Base-by-base conservation (phyloP, 2,888 invertebrate genomes). In the Ophion slaviceki region DNA sequence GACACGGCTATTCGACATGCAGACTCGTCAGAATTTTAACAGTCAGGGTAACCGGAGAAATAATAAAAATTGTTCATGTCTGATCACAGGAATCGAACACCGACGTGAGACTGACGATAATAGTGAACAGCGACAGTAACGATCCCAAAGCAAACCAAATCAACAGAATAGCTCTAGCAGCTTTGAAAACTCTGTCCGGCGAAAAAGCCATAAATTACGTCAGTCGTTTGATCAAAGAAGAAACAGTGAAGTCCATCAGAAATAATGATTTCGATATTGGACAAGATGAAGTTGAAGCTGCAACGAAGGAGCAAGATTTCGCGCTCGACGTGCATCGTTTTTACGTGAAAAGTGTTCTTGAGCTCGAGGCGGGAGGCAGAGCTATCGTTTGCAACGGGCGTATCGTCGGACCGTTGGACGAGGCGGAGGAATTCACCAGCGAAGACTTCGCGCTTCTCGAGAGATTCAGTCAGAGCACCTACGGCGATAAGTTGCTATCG, bases 381-480 rank as follows among this genome's bases (percentile, higher is more conserved):
- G 97, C 97, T 0, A 94, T 99, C 4, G 95, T 99, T 20, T 96
- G 97, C 82, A 99, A 99, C 95, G 98, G 99, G 14, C 96, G 98
- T 86, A 95, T 99, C 53, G 95, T 98, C 82, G 99, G 99, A 0
- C 98, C 99, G 0, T 94, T 99, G 8, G 94, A 95, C 1, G 94
- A 95, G 0, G 94, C 95, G 32, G 99, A 99, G 92, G 94, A 94
- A 32, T 98, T 99, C 92, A 96, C 96, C 4, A 94, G 96, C 53
- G 99, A 99, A 77, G 99, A 99, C 94, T 99, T 99, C 93, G 95
- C 96, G 59, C 95, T 99, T 53, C 95, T 99, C 72, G 99, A 99
- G 92, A 96, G 97, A 94, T 96, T 95, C 89, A 96, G 96, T 91
- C 95, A 95, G 82, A 95, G 96, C 89, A 95, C 96, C 32, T 97